Conservation (phyloP, 2,888 invertebrate genomes). For the Dione juno region DNA sequence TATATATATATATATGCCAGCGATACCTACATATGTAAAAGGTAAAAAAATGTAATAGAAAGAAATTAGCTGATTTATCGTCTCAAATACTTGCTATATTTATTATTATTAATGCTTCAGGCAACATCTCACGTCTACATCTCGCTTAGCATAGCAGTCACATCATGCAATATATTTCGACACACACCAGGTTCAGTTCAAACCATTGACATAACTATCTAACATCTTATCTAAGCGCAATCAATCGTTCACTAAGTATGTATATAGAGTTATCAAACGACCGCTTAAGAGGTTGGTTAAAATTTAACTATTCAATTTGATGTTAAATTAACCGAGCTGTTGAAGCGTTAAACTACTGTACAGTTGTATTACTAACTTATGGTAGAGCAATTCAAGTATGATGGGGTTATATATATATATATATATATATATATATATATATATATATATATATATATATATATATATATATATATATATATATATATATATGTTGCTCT, state of each 20-base stretch:
- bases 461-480: too few relatives aligned
- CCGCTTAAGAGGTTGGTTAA: slow-evolving; percentile 20
- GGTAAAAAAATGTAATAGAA: too few relatives aligned
- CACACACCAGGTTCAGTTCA: slow-evolving; percentile 23
- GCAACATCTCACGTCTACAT: neutral
- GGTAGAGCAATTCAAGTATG: neutral
- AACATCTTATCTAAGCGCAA: slow-evolving; percentile 33
- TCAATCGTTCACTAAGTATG: slow-evolving; percentile 24
- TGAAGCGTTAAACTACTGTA: slow-evolving; percentile 14
- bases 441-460: too few relatives aligned
- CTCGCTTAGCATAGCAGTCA: neutral
- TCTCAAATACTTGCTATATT: neutral
- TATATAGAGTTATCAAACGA: slow-evolving; percentile 30
- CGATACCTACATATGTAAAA: too few relatives aligned
- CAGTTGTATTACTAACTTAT: neutral
- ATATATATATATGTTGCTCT: too few relatives aligned
- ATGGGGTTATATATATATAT: neutral
- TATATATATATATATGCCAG: too few relatives aligned
- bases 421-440: too few relatives aligned
- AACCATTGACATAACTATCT: slow-evolving; percentile 40
- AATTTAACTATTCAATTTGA: slow-evolving; percentile 17
- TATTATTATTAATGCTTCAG: neutral
- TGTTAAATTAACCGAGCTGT: slow-evolving; percentile 21
- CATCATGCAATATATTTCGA: slow-evolving; percentile 30
- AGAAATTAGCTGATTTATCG: too few relatives aligned